These are phyloP conservation scores for Mylabris phalerata DNA, from an alignment of 1,140 invertebrate species.

Conservation along the genomic window DNA sequence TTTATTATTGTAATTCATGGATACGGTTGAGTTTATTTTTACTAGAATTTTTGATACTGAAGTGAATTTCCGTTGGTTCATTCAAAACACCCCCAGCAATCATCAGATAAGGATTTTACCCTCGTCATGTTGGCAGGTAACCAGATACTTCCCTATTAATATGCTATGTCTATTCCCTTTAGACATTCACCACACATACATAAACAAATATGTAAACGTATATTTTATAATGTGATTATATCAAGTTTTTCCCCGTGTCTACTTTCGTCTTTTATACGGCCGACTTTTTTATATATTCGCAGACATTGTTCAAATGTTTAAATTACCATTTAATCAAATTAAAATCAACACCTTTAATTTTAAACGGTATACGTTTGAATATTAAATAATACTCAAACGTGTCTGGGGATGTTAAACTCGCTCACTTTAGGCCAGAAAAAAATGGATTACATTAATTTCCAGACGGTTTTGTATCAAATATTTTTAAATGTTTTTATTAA, in stretches of 20 bases:
- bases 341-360: conserved; percentile 14
- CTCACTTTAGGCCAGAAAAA: conserved; percentile 1
- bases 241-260: conserved; percentile 4
- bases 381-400: conserved; percentile 11
- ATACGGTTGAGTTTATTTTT: neutral
- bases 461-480: too few species aligned
- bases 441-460: conserved; percentile 11
- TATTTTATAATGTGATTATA: too few species aligned
- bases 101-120: conserved; percentile 17
- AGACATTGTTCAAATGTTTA: neutral
- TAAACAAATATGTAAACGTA: too few species aligned
- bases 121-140: conserved; percentile 15
- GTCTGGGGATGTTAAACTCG: conserved; percentile 5
- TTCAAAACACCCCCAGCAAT: conserved; percentile 4
- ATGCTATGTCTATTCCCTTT: conserved; percentile 1
- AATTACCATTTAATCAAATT: conserved; percentile 4
- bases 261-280: neutral
- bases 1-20: too few species aligned
- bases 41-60: neutral
- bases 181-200: conserved; percentile 2
- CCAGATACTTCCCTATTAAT: conserved; percentile 14
- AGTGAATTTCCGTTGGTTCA: conserved; percentile 11
- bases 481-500: too few species aligned
- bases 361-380: conserved; percentile 10
- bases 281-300: neutral